phyloP scores from a whole-genome alignment of 2,113 vertebrate genomes.

The Neofelis nebulosa region DNA sequence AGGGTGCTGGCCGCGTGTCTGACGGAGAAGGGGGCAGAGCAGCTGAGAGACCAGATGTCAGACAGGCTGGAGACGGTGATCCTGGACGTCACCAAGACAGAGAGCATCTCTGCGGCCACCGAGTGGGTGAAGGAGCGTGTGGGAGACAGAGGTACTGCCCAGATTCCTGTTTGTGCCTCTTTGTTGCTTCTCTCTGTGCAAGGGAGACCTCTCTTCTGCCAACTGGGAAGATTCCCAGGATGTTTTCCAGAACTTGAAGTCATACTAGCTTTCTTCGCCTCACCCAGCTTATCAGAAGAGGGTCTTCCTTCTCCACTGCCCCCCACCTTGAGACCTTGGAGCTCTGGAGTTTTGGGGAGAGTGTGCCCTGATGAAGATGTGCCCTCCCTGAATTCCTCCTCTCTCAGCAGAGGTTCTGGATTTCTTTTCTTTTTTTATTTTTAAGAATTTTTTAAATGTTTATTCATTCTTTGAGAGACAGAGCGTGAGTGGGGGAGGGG shows the following conservation, averaged over 20 bases:
- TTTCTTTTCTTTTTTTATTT: not conserved
- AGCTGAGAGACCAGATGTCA: conserved; percentile 81
- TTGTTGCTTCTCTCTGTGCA: not conserved
- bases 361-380: not conserved
- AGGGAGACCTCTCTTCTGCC: not conserved
- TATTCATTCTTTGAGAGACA: no score
- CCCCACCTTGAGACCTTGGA: accelerated
- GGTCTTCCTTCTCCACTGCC: not conserved
- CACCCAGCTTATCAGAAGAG: not conserved
- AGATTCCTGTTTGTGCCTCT: not conserved
- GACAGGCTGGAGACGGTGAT: conserved; percentile 44
- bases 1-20: conserved; percentile 88
- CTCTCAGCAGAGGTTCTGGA: not conserved
- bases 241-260: not conserved
- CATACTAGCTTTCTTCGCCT: not conserved
- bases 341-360: not conserved
- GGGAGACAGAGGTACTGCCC: conserved; percentile 40
- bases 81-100: conserved; percentile 67
- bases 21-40: conserved; percentile 78
- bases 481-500: no score
- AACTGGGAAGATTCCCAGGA: not conserved
- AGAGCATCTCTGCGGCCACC: conserved; percentile 40
- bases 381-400: not conserved
- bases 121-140: conserved; percentile 41
- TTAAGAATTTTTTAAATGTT: no score